phyloP scores from a whole-genome alignment of 2,113 vertebrate genomes.

The Peromyscus maniculatus region DNA sequence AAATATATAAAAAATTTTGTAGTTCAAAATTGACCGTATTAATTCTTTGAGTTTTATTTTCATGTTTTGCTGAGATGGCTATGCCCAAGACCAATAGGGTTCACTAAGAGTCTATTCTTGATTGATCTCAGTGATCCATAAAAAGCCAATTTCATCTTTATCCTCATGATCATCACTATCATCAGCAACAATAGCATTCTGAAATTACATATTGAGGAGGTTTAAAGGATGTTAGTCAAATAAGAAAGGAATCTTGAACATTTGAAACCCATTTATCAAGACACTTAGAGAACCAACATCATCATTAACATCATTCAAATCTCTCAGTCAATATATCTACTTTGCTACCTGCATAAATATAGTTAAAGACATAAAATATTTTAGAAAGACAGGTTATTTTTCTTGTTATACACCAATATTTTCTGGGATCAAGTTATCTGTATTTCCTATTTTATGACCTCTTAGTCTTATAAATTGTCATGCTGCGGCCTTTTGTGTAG shows the following conservation, averaged over 20 bases:
- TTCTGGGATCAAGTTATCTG: not conserved
- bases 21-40: not conserved
- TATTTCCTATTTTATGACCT: not conserved
- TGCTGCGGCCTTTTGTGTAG: not conserved
- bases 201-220: no score
- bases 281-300: no score
- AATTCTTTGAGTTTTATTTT: not conserved
- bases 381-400: not conserved
- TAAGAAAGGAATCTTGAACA: no score
- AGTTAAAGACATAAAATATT: not conserved
- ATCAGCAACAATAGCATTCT: no score
- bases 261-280: no score
- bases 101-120: not conserved
- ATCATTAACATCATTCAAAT: no score
- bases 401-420: not conserved
- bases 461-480: not conserved
- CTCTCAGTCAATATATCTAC: no score
- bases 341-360: no score
- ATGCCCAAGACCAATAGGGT: not conserved
- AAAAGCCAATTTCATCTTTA: not conserved
- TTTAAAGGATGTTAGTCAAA: no score
- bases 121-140: not conserved
- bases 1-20: not conserved
- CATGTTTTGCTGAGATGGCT: not conserved
- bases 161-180: no score